Percentiles rank a stretch among this genome's conserved stretches.
These are phyloP conservation scores for Thalassophryne amazonica DNA, from an alignment of 2,797 vertebrate genomes.

Conservation along the genomic window DNA sequence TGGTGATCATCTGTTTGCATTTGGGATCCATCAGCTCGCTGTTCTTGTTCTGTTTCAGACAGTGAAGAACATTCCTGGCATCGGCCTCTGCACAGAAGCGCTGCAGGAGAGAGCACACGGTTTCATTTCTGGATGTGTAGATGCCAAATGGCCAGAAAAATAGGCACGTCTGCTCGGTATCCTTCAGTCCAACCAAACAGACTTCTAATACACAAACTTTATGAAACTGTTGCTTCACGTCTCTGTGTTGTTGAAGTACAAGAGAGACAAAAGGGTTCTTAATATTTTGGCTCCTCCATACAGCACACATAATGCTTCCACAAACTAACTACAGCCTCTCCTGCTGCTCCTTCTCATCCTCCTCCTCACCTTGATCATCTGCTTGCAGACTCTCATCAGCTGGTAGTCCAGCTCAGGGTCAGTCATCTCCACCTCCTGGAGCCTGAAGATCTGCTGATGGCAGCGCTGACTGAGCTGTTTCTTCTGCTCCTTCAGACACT, in stretches of 20 bases:
- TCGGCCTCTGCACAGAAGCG: constrained; percentile 92
- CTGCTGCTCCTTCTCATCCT: background rate
- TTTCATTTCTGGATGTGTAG: too few species aligned
- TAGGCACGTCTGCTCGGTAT: too few species aligned
- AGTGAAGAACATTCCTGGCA: constrained; percentile 89
- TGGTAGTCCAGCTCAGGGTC: constrained; percentile 95
- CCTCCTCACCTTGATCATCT: constrained; percentile 92
- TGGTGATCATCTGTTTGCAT: constrained; percentile 98
- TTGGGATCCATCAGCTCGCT: constrained; percentile 98
- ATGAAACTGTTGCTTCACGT: too few species aligned
- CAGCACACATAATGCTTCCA: too few species aligned
- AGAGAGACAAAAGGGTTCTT: too few species aligned
- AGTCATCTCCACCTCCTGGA: constrained; percentile 95
- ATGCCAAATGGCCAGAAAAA: too few species aligned
- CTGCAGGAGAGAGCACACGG: constrained; percentile 65
- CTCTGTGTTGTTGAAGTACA: too few species aligned
- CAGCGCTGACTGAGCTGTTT: constrained; percentile 84
- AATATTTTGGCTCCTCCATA: too few species aligned
- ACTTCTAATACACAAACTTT: too few species aligned
- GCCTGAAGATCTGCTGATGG: constrained; percentile 92
- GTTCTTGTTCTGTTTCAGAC: constrained; percentile 98
- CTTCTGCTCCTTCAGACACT: constrained; percentile 95
- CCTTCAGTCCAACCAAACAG: too few species aligned
- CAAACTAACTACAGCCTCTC: too few species aligned
- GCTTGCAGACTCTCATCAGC: constrained; percentile 96